Evolutionary conservation across 2,888 invertebrate genomes (phyloP).

Genomic region (Xanthia icteritia): DNA sequence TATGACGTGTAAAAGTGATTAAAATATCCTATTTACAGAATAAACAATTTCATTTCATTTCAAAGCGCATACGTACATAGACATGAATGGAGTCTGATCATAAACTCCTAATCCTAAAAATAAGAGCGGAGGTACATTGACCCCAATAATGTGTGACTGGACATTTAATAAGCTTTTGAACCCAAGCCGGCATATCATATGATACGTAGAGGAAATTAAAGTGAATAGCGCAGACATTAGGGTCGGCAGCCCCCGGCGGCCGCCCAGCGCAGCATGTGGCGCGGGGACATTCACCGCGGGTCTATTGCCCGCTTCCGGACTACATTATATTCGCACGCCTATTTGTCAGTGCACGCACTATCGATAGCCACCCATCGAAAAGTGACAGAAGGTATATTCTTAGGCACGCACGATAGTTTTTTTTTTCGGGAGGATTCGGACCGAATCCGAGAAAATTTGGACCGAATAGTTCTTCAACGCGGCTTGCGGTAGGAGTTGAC

Average conservation of each 20-base stretch:
- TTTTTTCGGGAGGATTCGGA: not conserved
- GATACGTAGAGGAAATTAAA: constrained; percentile 58
- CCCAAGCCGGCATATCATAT: constrained; percentile 22
- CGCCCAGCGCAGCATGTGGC: constrained; percentile 15
- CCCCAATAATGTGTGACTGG: constrained; percentile 10
- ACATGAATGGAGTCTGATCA: constrained; percentile 20
- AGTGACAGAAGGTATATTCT: not conserved
- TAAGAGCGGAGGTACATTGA: constrained; percentile 30
- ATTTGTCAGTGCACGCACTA: constrained; percentile 43
- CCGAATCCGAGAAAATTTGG: too few relatives aligned
- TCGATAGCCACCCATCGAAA: not conserved
- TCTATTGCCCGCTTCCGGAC: constrained; percentile 66
- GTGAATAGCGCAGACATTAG: constrained; percentile 20
- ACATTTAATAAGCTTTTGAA: constrained; percentile 21
- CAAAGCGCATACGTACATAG: not conserved
- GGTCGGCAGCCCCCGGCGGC: constrained; percentile 18
- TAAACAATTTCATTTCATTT: too few relatives aligned
- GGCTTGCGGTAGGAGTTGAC: not conserved
- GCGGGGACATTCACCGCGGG: constrained; percentile 45
- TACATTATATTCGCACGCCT: constrained; percentile 49
- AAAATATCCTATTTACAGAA: too few relatives aligned
- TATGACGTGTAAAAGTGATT: too few relatives aligned
- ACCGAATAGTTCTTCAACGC: not conserved
- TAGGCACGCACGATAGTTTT: not conserved
- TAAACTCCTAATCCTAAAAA: constrained; percentile 13